Percentiles rank a stretch among this genome's conserved stretches.
Conservation (phyloP, 2,888 invertebrate genomes). For the Rotaria macrura region DNA sequence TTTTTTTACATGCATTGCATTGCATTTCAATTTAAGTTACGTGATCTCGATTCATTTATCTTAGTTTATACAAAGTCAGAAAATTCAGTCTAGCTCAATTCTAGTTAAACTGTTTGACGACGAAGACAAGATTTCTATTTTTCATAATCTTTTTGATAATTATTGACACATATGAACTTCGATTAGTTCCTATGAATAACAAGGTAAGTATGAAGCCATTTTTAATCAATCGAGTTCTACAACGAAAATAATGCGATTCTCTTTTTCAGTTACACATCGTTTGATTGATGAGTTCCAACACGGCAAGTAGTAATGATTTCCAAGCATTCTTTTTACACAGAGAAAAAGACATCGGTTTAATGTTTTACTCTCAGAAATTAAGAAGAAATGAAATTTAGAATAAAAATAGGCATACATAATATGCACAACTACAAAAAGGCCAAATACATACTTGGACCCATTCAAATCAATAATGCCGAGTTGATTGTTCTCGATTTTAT, state of each 20-base stretch:
- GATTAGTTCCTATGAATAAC: background rate
- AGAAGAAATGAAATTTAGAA: no score
- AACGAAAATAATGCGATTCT: background rate
- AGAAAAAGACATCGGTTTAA: no score
- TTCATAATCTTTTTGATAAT: background rate
- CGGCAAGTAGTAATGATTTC: background rate
- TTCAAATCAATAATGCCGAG: no score
- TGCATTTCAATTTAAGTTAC: background rate
- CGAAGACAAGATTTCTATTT: background rate
- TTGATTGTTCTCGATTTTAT: no score
- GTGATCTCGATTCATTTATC: background rate
- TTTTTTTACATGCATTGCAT: background rate
- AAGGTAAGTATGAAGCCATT: background rate
- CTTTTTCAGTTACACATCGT: background rate
- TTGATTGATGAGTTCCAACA: background rate
- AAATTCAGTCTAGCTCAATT: background rate
- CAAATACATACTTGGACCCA: no score
- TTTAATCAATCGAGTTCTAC: background rate
- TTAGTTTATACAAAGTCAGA: background rate
- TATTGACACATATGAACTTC: background rate
- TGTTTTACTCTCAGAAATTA: no score
- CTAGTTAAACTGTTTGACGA: background rate
- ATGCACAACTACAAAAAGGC: no score
- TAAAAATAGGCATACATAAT: no score
- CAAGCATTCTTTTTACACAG: background rate